These are phyloP conservation scores for Bombycilla garrulus DNA, from an alignment of 2,113 vertebrate species.

Conservation along the genomic window DNA sequence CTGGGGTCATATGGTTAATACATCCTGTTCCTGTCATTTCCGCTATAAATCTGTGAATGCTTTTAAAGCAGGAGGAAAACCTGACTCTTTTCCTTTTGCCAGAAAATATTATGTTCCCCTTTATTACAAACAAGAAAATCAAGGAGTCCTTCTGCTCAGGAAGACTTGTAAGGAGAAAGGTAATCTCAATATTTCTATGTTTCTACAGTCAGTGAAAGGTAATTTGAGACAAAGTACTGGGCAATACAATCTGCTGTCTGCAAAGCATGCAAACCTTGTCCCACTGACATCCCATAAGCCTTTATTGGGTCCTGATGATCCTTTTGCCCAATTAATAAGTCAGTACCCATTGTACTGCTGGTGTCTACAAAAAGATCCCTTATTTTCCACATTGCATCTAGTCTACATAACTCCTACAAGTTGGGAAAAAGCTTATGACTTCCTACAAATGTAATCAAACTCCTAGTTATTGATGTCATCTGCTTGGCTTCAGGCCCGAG, in stretches of 20 bases:
- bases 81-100: slow-evolving; percentile 28
- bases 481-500: not conserved
- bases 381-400: not conserved
- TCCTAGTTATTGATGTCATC: not conserved
- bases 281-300: not conserved
- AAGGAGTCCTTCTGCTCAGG: not conserved
- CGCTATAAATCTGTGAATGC: slow-evolving; percentile 66
- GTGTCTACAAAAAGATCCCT: not conserved
- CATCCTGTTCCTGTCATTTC: slow-evolving; percentile 74
- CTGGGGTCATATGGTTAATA: slow-evolving; percentile 60
- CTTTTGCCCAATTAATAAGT: not conserved
- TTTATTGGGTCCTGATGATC: not conserved
- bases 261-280: not conserved
- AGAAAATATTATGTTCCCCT: slow-evolving; percentile 4
- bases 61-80: slow-evolving; percentile 53
- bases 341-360: not conserved
- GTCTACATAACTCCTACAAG: not conserved
- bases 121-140: not conserved
- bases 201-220: not conserved
- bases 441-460: not conserved
- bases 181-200: not conserved
- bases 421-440: not conserved
- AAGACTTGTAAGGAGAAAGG: not conserved
- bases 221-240: not conserved
- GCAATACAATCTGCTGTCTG: not conserved